Percentiles rank a stretch among this genome's conserved stretches.
phyloP scores from a whole-genome alignment of 2,113 vertebrate genomes.

The Erythrocercus mccallii region DNA sequence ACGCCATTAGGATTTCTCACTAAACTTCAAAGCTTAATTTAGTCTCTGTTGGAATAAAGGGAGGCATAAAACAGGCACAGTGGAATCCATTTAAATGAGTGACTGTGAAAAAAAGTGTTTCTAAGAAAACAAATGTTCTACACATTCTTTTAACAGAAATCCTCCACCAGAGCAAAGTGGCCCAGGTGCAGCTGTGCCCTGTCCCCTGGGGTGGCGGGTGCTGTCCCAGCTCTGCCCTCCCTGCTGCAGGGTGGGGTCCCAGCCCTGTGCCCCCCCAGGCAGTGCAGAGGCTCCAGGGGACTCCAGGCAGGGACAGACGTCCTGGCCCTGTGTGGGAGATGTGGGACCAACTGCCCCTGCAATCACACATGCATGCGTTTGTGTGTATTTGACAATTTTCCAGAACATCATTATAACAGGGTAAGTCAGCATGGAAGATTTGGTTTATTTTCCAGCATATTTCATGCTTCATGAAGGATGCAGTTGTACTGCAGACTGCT shows the following conservation, averaged over 20 bases:
- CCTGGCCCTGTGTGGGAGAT: rapidly evolving
- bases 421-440: constrained; percentile 19
- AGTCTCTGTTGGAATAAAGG: constrained; percentile 25
- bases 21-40: constrained; percentile 58
- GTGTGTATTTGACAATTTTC: background rate
- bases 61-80: constrained; percentile 7
- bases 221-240: background rate
- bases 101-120: background rate
- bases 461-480: constrained; percentile 58
- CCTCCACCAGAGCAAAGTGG: rapidly evolving
- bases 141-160: background rate
- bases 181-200: rapidly evolving
- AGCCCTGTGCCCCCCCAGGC: rapidly evolving
- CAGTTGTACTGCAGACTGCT: background rate
- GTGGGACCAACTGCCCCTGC: rapidly evolving
- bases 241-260: rapidly evolving
- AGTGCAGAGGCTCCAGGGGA: rapidly evolving
- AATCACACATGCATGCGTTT: rapidly evolving
- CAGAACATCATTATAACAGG: constrained; percentile 17
- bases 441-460: constrained; percentile 54
- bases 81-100: constrained; percentile 35
- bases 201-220: background rate
- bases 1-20: constrained; percentile 29
- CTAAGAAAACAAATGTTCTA: background rate
- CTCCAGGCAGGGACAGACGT: background rate